phyloP scores from a whole-genome alignment of 2,888 invertebrate genomes.

The Diogma glabrata region DNA sequence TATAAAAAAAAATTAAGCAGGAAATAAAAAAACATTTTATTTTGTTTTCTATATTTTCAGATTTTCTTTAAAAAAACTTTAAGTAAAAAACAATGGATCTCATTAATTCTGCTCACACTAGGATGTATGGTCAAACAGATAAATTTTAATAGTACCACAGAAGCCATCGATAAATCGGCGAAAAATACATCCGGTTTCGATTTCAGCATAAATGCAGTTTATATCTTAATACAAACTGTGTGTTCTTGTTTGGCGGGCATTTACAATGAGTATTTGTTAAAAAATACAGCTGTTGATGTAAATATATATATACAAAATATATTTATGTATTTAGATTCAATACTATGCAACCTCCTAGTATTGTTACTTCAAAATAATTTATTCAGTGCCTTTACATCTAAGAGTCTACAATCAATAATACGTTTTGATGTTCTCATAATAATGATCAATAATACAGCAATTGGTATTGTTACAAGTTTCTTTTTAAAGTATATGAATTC shows the following conservation, averaged over 20 bases:
- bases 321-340: constrained; percentile 91
- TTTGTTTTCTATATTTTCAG: constrained; percentile 36
- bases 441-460: constrained; percentile 77
- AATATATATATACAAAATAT: constrained; percentile 89
- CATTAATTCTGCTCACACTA: constrained; percentile 68
- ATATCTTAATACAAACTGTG: constrained; percentile 66
- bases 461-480: constrained; percentile 89
- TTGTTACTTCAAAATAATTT: constrained; percentile 56
- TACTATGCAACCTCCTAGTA: constrained; percentile 74
- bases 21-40: too few species aligned
- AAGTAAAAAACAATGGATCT: constrained; percentile 75
- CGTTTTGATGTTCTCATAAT: constrained; percentile 65
- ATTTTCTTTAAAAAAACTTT: constrained; percentile 74
- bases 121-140: constrained; percentile 90
- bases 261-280: constrained; percentile 88
- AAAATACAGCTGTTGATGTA: constrained; percentile 70
- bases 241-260: constrained; percentile 93
- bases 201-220: constrained; percentile 48
- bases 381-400: constrained; percentile 44
- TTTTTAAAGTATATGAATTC: constrained; percentile 88
- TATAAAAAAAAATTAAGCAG: too few species aligned
- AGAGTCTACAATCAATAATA: constrained; percentile 44
- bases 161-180: constrained; percentile 15
- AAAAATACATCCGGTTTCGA: constrained; percentile 36
- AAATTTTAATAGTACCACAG: constrained; percentile 32